Conservation (phyloP, 1,140 invertebrate species). For the Cryptotermes secundus region DNA sequence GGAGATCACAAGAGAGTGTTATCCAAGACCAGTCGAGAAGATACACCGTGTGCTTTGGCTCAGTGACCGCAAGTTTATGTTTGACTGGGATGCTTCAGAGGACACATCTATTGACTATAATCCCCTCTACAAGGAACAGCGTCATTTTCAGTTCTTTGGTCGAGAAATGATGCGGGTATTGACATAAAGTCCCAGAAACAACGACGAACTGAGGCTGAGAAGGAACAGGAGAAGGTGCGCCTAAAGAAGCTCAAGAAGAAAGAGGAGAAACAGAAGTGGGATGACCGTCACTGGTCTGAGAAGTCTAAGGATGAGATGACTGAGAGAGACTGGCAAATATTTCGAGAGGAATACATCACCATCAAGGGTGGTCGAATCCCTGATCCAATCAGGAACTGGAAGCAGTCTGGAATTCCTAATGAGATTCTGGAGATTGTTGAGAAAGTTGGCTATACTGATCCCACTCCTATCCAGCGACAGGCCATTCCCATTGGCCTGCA, state of each 20-base stretch:
- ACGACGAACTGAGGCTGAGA: too few species aligned
- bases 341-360: conserved; percentile 98
- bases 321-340: conserved; percentile 99
- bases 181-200: conserved; percentile 97
- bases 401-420: too few species aligned
- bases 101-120: conserved; percentile 99
- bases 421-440: too few species aligned
- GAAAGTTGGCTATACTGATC: too few species aligned
- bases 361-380: conserved; percentile 97
- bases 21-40: conserved; percentile 92
- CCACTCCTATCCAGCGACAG: too few species aligned
- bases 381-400: conserved; percentile 95
- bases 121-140: conserved; percentile 91
- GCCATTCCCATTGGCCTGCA: too few species aligned
- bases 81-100: too few species aligned
- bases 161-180: conserved; percentile 97
- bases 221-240: too few species aligned
- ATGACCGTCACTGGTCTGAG: too few species aligned
- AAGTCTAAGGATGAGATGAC: too few species aligned
- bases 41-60: conserved; percentile 87
- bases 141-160: conserved; percentile 95
- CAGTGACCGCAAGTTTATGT: conserved; percentile 99
- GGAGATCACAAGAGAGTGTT: conserved; percentile 92
- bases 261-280: too few species aligned
- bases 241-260: too few species aligned